phyloP scores from a whole-genome alignment of 2,888 invertebrate genomes.

The Isotomurus palustris region DNA sequence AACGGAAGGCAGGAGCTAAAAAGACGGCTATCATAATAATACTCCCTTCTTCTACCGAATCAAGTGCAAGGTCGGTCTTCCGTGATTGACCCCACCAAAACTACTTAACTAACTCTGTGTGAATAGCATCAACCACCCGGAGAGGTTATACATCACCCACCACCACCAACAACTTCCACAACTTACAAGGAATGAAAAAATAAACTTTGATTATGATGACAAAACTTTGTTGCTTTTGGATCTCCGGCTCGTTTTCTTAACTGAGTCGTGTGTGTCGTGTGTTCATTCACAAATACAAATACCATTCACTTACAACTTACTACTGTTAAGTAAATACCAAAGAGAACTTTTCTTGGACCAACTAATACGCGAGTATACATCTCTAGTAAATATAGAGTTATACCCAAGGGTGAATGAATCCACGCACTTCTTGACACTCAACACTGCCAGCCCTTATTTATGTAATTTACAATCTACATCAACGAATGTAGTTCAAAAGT shows the following conservation, averaged over 20 bases:
- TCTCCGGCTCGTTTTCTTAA: not conserved
- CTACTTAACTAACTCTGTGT: not conserved
- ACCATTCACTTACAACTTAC: too few species aligned
- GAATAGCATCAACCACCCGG: not conserved
- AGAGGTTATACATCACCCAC: too few species aligned
- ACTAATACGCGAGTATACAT: too few species aligned
- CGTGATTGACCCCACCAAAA: slow-evolving; percentile 1
- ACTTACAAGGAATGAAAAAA: slow-evolving; percentile 4
- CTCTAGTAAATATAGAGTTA: too few species aligned
- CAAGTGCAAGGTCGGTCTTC: slow-evolving; percentile 8
- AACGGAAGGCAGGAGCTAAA: slow-evolving; percentile 3
- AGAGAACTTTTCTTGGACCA: too few species aligned
- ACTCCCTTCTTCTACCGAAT: not conserved
- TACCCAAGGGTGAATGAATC: too few species aligned
- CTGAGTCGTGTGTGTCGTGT: not conserved
- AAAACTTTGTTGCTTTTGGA: slow-evolving; percentile 12
- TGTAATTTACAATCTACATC: not conserved
- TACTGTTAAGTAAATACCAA: too few species aligned
- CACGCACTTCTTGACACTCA: too few species aligned
- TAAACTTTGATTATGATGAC: slow-evolving; percentile 13
- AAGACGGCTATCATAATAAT: slow-evolving; percentile 4
- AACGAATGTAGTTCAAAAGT: too few species aligned
- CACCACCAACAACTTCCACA: too few species aligned
- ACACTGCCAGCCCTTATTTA: not conserved
- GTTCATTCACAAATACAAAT: not conserved